These are phyloP conservation scores for Sturnus vulgaris DNA, from an alignment of 2,113 vertebrate species.

Conservation along the genomic window DNA sequence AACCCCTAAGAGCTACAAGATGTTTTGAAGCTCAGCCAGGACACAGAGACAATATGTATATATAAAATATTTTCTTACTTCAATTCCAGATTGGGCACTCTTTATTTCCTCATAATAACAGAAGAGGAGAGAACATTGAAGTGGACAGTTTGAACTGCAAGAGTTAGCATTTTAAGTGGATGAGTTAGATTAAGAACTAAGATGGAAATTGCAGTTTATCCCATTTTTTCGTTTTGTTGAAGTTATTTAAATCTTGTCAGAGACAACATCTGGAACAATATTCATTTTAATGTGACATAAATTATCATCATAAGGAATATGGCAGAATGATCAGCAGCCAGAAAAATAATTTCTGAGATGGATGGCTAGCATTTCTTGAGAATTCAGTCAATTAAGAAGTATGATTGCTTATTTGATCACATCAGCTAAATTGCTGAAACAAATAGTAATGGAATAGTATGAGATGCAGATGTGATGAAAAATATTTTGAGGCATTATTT, in stretches of 20 bases:
- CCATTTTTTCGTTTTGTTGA: background rate
- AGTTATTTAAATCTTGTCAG: constrained; percentile 19
- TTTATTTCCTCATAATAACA: background rate
- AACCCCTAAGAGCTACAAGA: background rate
- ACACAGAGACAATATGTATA: background rate
- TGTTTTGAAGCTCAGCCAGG: background rate
- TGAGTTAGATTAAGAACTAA: background rate
- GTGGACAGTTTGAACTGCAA: background rate
- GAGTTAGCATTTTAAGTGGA: background rate
- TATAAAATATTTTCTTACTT: background rate
- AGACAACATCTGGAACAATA: constrained; percentile 22
- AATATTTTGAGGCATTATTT: constrained; percentile 15
- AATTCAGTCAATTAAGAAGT: background rate
- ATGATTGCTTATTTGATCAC: constrained; percentile 10
- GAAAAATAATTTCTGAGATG: background rate
- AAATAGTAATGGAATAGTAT: background rate
- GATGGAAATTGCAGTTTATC: background rate
- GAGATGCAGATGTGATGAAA: background rate
- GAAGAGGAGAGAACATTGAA: background rate
- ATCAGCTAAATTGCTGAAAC: constrained; percentile 26
- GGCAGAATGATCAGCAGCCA: background rate
- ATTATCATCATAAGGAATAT: background rate
- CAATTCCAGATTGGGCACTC: background rate
- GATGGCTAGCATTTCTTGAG: constrained; percentile 1
- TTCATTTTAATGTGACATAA: constrained; percentile 19